Conservation (phyloP, 92 coral and sea anemone genomes). For the Micromussa lordhowensis region DNA sequence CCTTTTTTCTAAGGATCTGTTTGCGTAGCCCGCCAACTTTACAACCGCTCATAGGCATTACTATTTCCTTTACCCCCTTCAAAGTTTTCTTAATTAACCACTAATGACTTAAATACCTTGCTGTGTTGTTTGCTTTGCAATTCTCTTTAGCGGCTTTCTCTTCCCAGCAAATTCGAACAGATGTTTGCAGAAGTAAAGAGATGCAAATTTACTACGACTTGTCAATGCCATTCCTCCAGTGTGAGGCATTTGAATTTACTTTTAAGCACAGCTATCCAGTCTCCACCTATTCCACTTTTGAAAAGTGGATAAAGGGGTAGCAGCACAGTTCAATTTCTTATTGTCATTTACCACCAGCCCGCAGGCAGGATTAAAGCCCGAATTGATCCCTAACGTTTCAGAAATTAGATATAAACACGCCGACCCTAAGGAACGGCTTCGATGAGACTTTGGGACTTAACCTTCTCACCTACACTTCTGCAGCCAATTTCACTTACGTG, state of each 20-base stretch:
- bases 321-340: neutral
- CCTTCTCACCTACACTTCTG: neutral
- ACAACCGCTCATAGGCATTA: neutral
- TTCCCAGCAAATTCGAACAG: neutral
- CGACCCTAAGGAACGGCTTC: neutral
- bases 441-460: neutral
- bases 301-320: neutral
- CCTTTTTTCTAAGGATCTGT: slow-evolving; percentile 18
- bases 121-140: slow-evolving; percentile 12
- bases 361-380: neutral
- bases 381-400: neutral
- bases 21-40: slow-evolving; percentile 5
- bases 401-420: neutral
- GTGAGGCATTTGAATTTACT: neutral
- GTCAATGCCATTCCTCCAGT: neutral
- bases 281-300: too few species aligned
- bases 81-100: slow-evolving; percentile 36
- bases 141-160: slow-evolving; percentile 2
- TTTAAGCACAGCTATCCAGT: neutral
- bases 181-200: neutral
- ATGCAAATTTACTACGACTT: neutral
- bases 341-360: neutral
- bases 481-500: slow-evolving; percentile 1
- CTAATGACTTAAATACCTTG: slow-evolving; percentile 5
- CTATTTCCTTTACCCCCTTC: slow-evolving; percentile 48